Conservation (phyloP, 2,797 vertebrate species). For the Argentina silus region DNA sequence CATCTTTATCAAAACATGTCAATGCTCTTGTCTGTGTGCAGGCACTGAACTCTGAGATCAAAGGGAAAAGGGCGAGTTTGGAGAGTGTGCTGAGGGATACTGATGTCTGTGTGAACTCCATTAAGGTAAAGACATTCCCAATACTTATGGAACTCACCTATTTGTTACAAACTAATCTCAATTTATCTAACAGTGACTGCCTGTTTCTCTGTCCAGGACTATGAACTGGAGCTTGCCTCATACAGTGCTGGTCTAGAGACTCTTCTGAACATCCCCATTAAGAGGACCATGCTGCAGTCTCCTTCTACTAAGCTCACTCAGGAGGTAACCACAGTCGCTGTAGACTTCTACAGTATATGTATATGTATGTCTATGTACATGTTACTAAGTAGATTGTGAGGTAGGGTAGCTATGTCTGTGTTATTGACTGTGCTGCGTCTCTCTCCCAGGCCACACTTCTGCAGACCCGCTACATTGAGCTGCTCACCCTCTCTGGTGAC, state of each 20-base stretch:
- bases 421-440: neutral
- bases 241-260: constrained; percentile 94
- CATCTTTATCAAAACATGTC: neutral
- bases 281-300: constrained; percentile 90
- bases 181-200: neutral
- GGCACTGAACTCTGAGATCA: constrained; percentile 85
- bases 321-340: constrained; percentile 78
- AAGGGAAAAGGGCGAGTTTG: constrained; percentile 83
- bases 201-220: constrained; percentile 78
- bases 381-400: neutral
- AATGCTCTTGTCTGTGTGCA: constrained; percentile 41
- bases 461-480: constrained; percentile 90
- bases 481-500: constrained; percentile 89
- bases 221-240: constrained; percentile 89
- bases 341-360: neutral
- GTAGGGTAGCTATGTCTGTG: neutral
- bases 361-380: neutral
- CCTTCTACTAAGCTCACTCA: constrained; percentile 86
- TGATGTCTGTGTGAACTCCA: constrained; percentile 82
- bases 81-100: constrained; percentile 90
- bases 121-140: constrained; percentile 82
- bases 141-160: too few species aligned
- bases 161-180: too few species aligned
- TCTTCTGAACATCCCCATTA: constrained; percentile 91
- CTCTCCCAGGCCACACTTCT: constrained; percentile 83